Conservation (phyloP, 2,888 invertebrate species). For the Tenthredo scrophulariae region DNA sequence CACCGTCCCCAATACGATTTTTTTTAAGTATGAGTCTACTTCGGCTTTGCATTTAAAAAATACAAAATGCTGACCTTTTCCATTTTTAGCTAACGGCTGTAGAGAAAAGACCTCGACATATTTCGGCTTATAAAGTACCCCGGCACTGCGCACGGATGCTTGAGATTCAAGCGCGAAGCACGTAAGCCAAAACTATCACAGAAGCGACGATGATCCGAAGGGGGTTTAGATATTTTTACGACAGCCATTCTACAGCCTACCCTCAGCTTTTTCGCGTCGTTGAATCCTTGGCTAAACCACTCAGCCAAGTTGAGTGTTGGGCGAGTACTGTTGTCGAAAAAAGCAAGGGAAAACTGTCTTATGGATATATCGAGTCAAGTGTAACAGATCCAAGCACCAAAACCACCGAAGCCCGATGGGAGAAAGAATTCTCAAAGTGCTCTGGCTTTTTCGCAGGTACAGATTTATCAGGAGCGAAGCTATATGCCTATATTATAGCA, state of each 20-base stretch:
- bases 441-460: not conserved
- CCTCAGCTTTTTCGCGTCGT: constrained; percentile 26
- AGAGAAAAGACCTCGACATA: not conserved
- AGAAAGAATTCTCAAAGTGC: not conserved
- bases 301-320: constrained; percentile 28
- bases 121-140: constrained; percentile 2
- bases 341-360: not conserved
- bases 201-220: constrained; percentile 33
- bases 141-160: not conserved
- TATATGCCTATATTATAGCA: not conserved
- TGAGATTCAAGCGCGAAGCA: not conserved
- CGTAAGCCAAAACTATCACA: constrained; percentile 35
- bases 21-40: not conserved
- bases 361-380: constrained; percentile 19
- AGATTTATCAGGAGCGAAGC: not conserved
- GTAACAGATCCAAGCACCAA: not conserved
- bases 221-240: constrained; percentile 38
- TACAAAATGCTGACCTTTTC: not conserved
- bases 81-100: not conserved
- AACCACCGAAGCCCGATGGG: not conserved
- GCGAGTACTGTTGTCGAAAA: constrained; percentile 28
- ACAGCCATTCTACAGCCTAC: constrained; percentile 24
- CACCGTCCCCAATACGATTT: not conserved
- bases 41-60: not conserved
- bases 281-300: constrained; percentile 19